Conservation (phyloP, 1,140 invertebrate species). For the Drosophila setifemur region DNA sequence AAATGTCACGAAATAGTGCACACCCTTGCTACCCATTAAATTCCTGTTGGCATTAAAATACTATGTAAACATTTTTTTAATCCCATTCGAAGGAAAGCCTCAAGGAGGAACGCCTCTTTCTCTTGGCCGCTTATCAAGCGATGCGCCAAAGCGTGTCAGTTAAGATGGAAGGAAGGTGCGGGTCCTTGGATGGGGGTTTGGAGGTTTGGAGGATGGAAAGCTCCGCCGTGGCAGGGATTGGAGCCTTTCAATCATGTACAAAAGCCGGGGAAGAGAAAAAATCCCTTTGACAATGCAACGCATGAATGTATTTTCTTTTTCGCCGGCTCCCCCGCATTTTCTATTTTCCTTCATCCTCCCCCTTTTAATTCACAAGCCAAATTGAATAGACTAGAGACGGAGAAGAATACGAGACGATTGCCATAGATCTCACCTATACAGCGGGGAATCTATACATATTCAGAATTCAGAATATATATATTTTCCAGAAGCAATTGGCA, state of each 20-base stretch:
- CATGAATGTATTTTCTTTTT: slow-evolving; percentile 57
- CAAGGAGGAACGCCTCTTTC: slow-evolving; percentile 40
- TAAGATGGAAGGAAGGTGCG: slow-evolving; percentile 17
- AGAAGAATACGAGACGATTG: slow-evolving; percentile 57
- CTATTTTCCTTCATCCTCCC: slow-evolving; percentile 19
- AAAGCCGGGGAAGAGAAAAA: slow-evolving; percentile 47
- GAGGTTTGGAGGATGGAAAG: background rate
- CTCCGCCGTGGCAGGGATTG: no score
- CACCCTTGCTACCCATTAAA: background rate
- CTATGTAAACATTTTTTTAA: slow-evolving; percentile 49
- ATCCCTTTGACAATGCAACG: slow-evolving; percentile 70
- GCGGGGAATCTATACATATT: background rate
- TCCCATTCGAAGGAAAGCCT: slow-evolving; percentile 67
- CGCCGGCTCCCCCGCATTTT: background rate
- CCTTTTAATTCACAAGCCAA: slow-evolving; percentile 69
- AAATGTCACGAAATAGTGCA: no score
- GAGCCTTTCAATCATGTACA: slow-evolving; percentile 45
- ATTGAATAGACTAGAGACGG: slow-evolving; percentile 65
- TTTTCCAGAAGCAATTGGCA: slow-evolving; percentile 55
- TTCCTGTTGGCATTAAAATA: slow-evolving; percentile 37
- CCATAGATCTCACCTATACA: slow-evolving; percentile 66
- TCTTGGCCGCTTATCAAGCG: slow-evolving; percentile 64
- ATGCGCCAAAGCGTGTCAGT: slow-evolving; percentile 76
- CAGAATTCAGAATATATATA: slow-evolving; percentile 47
- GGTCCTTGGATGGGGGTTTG: no score